Percentiles rank a stretch among this genome's conserved stretches.
Conservation (phyloP, 2,888 invertebrate genomes). For the Adelphocoris suturalis region DNA sequence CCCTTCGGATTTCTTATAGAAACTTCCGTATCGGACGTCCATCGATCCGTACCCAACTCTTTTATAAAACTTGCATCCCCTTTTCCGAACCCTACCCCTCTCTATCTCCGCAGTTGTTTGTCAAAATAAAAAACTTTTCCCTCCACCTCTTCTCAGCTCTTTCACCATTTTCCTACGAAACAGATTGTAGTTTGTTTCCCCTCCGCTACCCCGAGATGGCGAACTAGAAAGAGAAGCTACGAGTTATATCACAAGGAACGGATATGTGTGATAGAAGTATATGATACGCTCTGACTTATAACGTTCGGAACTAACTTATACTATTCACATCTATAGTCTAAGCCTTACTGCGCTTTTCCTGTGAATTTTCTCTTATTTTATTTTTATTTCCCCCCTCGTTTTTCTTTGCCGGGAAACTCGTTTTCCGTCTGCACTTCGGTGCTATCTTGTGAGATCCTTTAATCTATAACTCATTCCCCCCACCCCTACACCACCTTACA, state of each 20-base stretch:
- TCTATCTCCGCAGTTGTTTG: not conserved
- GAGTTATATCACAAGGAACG: not conserved
- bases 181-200: not conserved
- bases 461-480: not conserved
- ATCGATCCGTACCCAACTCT: slow-evolving; percentile 2
- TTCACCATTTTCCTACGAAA: not conserved
- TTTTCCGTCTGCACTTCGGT: not conserved
- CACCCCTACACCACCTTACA: not conserved
- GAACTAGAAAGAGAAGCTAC: not conserved
- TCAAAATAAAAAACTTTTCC: slow-evolving; percentile 23
- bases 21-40: not conserved
- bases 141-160: not conserved
- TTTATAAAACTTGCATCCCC: not conserved
- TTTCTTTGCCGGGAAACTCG: not conserved
- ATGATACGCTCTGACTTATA: slow-evolving; percentile 19
- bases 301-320: slow-evolving; percentile 10
- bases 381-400: not conserved
- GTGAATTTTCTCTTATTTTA: not conserved
- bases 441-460: not conserved
- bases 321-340: slow-evolving; percentile 18
- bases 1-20: not conserved
- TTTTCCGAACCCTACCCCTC: not conserved
- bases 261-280: slow-evolving; percentile 26
- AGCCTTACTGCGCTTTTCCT: slow-evolving; percentile 6
- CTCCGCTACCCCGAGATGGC: not conserved